Conservation (phyloP, 2,797 vertebrate genomes). For the Ispidina picta region DNA sequence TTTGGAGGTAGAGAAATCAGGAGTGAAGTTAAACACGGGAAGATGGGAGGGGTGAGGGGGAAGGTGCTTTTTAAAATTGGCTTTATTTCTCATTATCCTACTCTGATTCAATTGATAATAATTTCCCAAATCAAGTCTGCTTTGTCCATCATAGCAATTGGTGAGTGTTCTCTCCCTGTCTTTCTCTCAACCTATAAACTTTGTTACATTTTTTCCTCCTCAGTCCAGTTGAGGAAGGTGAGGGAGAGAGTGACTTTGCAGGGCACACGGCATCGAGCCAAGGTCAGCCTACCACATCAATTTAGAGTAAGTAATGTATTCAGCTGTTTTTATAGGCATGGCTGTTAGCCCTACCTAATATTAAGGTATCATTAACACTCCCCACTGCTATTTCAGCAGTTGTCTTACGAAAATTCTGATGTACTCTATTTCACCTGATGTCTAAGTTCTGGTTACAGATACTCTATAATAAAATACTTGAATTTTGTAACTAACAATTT, state of each 20-base stretch:
- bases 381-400: background rate
- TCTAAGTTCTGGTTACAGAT: background rate
- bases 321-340: background rate
- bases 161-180: background rate
- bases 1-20: background rate
- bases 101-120: background rate
- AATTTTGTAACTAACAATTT: background rate
- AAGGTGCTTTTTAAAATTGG: background rate
- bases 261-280: background rate
- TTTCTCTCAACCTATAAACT: accelerated
- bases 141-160: background rate
- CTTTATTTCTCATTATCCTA: background rate
- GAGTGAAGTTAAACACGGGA: background rate
- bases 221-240: background rate
- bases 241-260: background rate
- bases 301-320: background rate
- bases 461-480: background rate
- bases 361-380: background rate
- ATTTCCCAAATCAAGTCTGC: too few relatives aligned
- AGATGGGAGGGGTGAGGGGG: background rate
- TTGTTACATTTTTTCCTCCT: background rate
- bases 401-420: background rate
- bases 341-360: background rate
- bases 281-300: background rate
- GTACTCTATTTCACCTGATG: background rate